These are phyloP conservation scores for Drosophila lini DNA, from an alignment of 1,140 invertebrate species.

Conservation along the genomic window DNA sequence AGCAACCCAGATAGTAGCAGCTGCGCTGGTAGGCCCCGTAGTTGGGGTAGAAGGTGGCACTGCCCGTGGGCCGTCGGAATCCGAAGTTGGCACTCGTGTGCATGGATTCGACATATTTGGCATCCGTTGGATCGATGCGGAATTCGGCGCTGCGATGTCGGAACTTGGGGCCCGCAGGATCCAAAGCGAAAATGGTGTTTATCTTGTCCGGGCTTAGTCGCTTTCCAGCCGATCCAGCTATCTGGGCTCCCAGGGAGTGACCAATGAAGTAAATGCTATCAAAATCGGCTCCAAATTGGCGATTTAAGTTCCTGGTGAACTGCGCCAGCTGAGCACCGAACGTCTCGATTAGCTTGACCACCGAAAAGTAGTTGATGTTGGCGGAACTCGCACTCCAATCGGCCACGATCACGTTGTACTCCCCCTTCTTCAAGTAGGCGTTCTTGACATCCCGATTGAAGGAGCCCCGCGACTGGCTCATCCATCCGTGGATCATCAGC, in stretches of 20 bases:
- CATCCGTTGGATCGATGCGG: slow-evolving; percentile 88
- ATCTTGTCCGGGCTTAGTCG: slow-evolving; percentile 85
- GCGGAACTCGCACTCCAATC: slow-evolving; percentile 87
- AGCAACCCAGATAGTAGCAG: slow-evolving; percentile 85
- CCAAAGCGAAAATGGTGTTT: slow-evolving; percentile 88
- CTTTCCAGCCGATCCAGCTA: slow-evolving; percentile 90
- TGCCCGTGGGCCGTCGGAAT: slow-evolving; percentile 86
- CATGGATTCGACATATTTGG: slow-evolving; percentile 90
- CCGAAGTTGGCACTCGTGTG: slow-evolving; percentile 88
- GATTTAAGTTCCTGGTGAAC: slow-evolving; percentile 67
- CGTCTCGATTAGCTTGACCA: slow-evolving; percentile 85
- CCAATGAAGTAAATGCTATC: slow-evolving; percentile 90
- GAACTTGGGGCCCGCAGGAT: slow-evolving; percentile 90
- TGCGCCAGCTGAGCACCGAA: slow-evolving; percentile 80
- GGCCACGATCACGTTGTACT: slow-evolving; percentile 88
- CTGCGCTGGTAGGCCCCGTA: slow-evolving; percentile 85
- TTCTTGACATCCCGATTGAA: slow-evolving; percentile 79
- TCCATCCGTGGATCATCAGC: slow-evolving; percentile 81
- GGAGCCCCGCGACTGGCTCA: slow-evolving; percentile 79
- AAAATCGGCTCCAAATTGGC: slow-evolving; percentile 44
- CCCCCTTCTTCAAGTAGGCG: slow-evolving; percentile 86
- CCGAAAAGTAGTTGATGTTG: slow-evolving; percentile 85
- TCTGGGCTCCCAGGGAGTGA: slow-evolving; percentile 93
- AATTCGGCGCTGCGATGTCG: slow-evolving; percentile 85
- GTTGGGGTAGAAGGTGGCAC: slow-evolving; percentile 90